Conservation (phyloP, 2,797 vertebrate species). For the Protosalanx chinensis region DNA sequence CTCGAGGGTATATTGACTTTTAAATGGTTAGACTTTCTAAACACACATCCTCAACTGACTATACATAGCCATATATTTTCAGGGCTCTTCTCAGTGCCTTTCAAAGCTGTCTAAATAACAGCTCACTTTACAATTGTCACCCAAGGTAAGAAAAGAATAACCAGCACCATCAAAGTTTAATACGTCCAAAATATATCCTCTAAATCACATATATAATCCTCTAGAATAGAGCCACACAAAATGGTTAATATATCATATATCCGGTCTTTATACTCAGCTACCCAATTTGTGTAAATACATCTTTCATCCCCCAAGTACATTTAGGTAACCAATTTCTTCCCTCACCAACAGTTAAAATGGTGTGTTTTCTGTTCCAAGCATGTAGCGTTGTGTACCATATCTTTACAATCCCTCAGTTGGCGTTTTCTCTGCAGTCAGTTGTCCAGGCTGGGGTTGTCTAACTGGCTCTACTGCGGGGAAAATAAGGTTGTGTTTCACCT, state of each 20-base stretch:
- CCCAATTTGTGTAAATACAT: neutral
- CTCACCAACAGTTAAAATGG: neutral
- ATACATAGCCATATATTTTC: neutral
- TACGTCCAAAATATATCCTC: conserved; percentile 7
- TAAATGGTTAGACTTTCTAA: neutral
- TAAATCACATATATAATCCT: neutral
- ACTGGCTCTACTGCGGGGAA: conserved; percentile 39
- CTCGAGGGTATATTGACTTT: neutral
- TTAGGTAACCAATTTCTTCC: neutral
- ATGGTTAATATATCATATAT: conserved; percentile 2
- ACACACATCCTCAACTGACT: neutral
- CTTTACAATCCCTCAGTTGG: neutral
- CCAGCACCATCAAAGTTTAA: neutral
- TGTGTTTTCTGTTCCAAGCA: neutral
- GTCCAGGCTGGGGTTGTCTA: conserved; percentile 6
- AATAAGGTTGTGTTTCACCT: conserved; percentile 71
- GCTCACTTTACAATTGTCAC: neutral
- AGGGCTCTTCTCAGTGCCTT: neutral
- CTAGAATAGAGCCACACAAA: neutral
- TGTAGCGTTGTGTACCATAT: neutral
- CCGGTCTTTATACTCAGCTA: neutral
- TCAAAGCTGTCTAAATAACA: neutral
- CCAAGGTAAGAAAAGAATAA: neutral
- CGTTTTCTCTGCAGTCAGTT: neutral
- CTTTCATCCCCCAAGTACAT: neutral